Evolutionary conservation across 2,888 invertebrate species (phyloP).

Genomic region (Campoletis raptor): DNA sequence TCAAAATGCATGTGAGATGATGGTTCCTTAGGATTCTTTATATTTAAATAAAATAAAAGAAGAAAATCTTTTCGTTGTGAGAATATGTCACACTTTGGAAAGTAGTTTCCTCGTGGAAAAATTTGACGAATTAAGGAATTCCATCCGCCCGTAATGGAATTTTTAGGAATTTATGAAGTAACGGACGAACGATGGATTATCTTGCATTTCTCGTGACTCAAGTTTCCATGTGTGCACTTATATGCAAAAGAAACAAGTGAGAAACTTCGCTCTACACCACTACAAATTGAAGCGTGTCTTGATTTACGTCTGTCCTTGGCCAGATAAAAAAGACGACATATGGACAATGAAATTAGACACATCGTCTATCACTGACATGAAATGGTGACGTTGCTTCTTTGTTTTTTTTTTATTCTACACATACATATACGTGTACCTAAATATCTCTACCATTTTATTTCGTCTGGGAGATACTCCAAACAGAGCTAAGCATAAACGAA

Average conservation of each 20-base stretch:
- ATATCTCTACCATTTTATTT: constrained; percentile 38
- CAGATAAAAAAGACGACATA: constrained; percentile 49
- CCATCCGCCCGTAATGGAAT: background rate
- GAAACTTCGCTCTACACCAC: constrained; percentile 34
- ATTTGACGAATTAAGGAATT: background rate
- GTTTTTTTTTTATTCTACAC: constrained; percentile 32
- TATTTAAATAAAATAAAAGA: background rate
- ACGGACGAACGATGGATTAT: background rate
- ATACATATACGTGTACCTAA: background rate
- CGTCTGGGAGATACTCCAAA: constrained; percentile 49
- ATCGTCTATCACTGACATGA: constrained; percentile 51
- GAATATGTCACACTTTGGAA: background rate
- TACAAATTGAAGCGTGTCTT: constrained; percentile 5
- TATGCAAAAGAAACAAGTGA: constrained; percentile 24
- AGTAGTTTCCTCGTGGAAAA: background rate
- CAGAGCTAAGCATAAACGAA: constrained; percentile 53
- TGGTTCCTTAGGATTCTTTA: background rate
- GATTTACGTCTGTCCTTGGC: constrained; percentile 64
- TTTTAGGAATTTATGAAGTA: background rate
- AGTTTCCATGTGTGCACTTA: constrained; percentile 31
- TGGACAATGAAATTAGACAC: constrained; percentile 40
- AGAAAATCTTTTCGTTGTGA: background rate
- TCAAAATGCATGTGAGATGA: background rate
- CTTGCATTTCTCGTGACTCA: constrained; percentile 37
- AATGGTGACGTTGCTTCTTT: constrained; percentile 33